Evolutionary conservation across 2,797 vertebrate species (phyloP).

Genomic region (Clarias platycephalus): DNA sequence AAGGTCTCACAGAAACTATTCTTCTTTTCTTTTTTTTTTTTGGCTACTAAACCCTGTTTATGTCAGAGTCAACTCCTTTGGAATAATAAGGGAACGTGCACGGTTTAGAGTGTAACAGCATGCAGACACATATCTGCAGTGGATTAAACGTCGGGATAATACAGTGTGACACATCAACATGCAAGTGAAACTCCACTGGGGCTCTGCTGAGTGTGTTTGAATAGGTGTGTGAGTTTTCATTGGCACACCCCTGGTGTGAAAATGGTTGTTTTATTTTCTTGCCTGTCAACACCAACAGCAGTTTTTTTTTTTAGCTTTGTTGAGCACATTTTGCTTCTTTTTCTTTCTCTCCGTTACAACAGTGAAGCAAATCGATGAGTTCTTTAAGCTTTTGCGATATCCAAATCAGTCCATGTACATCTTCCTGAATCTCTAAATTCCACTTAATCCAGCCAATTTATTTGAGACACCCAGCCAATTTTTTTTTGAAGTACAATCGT

Average conservation of each 20-base stretch:
- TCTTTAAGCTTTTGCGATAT: conserved; percentile 37
- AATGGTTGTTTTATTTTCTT: conserved; percentile 44
- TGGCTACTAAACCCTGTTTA: conserved; percentile 26
- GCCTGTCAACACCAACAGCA: conserved; percentile 41
- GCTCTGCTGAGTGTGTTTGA: conserved; percentile 18
- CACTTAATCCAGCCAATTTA: conserved; percentile 44
- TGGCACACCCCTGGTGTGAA: conserved; percentile 41
- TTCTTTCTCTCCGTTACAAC: neutral
- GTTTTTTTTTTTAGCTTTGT: conserved; percentile 3
- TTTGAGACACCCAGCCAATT: neutral
- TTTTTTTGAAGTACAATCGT: conserved; percentile 14
- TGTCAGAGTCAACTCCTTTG: neutral
- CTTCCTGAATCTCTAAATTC: conserved; percentile 45
- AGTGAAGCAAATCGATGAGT: conserved; percentile 20
- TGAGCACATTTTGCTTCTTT: neutral
- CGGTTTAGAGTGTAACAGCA: neutral
- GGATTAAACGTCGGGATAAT: conserved; percentile 29
- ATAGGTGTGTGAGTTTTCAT: conserved; percentile 32
- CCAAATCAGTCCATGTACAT: conserved; percentile 29
- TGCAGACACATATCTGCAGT: conserved; percentile 15
- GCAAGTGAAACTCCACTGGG: conserved; percentile 22
- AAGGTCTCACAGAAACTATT: conserved; percentile 9
- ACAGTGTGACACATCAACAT: conserved; percentile 32
- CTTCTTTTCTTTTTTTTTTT: neutral
- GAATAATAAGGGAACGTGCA: conserved; percentile 17